Base-by-base conservation (phyloP, 2,797 vertebrate genomes). In the Anguilla pacifica region DNA sequence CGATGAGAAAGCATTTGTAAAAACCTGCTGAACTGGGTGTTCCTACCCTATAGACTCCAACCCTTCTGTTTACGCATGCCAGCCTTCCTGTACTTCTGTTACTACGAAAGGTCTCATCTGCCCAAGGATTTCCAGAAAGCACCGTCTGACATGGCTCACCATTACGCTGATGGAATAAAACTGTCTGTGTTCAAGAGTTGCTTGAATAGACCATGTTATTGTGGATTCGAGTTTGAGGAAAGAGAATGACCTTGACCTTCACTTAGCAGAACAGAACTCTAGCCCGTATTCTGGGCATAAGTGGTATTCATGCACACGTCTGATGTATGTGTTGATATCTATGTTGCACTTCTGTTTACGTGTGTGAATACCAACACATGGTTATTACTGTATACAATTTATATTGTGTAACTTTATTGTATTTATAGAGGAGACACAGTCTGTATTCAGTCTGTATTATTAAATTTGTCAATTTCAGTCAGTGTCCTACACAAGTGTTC, bases 371-470 rank as follows among this genome's bases (percentile, higher is more conserved):
- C 93, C 94, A 88, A 94, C 93, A 59, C 72, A 64, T 88, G 86
- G 92, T 93, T 93, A 95, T 95, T 92, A 94, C 92, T 95, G 94
- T 96, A 95, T 94, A 43, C 84, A 90, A 94, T 96, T 95, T 95
- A 93, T 95, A 95, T 93, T 90, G 94, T 89, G 93, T 95, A 94
- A 84, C 89, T 82, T 93, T 92, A 94, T 93, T 96, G 94, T 94
- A 95, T 91, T 87, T 91, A 91, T 96, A 96, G 94, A 95, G 92
- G 91, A 95, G 92, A 95, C 91, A 93, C 91, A 94, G 93, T 93
- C 94, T 95, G 93, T 94, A 95, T 90, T 92, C 91, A 94, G 93
- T 93, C 94, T 95, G 93, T 94, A 95, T 90, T 92, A 96, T 88
- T 88, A 88, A 96, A 97, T 88, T 89, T 93, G 90, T 94, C 84